phyloP scores from a whole-genome alignment of 2,888 invertebrate genomes.

The Limnephilus rhombicus region DNA sequence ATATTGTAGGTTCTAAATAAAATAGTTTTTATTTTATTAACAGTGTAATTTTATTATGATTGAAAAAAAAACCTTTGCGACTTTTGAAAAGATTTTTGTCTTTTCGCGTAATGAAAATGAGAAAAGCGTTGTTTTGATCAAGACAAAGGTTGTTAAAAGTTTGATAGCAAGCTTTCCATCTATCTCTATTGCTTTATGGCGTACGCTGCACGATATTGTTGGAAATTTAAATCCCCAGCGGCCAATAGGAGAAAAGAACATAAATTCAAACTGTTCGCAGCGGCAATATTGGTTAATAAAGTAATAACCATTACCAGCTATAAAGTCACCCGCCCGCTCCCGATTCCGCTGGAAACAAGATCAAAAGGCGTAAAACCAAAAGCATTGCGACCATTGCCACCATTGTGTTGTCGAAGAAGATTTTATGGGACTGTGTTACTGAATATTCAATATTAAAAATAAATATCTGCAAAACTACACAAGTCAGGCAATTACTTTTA shows the following conservation, averaged over 20 bases:
- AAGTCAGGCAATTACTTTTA: background rate
- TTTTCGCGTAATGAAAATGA: background rate
- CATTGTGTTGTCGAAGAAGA: background rate
- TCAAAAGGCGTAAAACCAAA: conserved; percentile 53
- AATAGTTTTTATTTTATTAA: background rate
- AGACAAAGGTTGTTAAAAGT: conserved; percentile 60
- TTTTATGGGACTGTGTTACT: background rate
- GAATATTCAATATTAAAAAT: background rate
- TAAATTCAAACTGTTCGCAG: conserved; percentile 63
- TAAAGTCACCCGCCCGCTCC: conserved; percentile 57
- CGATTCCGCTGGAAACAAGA: conserved; percentile 36
- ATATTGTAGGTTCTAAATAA: background rate
- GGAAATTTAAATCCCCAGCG: conserved; percentile 63
- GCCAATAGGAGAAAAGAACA: conserved; percentile 60
- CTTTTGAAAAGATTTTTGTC: background rate
- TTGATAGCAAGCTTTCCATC: conserved; percentile 65
- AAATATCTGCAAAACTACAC: background rate
- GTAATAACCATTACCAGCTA: conserved; percentile 74
- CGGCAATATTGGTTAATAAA: conserved; percentile 79
- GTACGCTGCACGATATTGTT: conserved; percentile 63
- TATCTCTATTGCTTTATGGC: conserved; percentile 64
- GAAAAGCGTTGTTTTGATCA: conserved; percentile 33
- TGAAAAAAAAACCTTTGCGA: background rate
- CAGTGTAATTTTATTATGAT: background rate
- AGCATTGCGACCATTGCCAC: conserved; percentile 39